A percentile compares a stretch with the other conserved stretches of the same genome.
Conservation (phyloP, 1,140 invertebrate genomes). For the Drosophila mayri region DNA sequence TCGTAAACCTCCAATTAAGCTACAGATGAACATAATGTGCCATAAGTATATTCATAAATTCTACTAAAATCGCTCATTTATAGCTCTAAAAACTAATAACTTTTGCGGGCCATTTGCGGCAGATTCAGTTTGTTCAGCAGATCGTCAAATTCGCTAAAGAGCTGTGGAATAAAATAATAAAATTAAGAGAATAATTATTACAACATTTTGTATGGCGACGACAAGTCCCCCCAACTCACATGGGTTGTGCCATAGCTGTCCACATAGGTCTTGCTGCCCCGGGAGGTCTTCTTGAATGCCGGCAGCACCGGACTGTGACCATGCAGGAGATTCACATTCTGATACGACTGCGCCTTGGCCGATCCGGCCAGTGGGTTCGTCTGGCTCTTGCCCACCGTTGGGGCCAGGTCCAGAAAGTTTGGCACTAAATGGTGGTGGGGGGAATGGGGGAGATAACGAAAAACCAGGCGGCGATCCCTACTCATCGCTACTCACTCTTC, state of each 20-base stretch:
- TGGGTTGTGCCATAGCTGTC: constrained; percentile 77
- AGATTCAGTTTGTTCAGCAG: constrained; percentile 77
- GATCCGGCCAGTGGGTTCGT: constrained; percentile 44
- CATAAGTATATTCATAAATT: constrained; percentile 39
- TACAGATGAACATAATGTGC: constrained; percentile 20
- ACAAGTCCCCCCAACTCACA: constrained; percentile 48
- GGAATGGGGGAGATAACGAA: constrained; percentile 3
- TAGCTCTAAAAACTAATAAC: constrained; percentile 58
- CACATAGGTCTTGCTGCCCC: constrained; percentile 75
- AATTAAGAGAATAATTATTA: constrained; percentile 7
- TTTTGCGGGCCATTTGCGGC: constrained; percentile 59
- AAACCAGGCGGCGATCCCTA: not conserved
- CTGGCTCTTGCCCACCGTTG: constrained; percentile 68
- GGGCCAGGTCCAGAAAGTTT: constrained; percentile 74
- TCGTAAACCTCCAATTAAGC: constrained; percentile 25
- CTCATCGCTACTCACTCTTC: constrained; percentile 58
- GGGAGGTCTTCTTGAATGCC: constrained; percentile 67
- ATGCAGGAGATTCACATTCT: constrained; percentile 78
- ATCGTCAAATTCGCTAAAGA: constrained; percentile 80
- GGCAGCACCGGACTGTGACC: constrained; percentile 57
- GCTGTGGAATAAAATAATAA: constrained; percentile 49
- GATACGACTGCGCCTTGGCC: constrained; percentile 74
- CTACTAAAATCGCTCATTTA: constrained; percentile 16
- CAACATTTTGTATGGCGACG: constrained; percentile 9
- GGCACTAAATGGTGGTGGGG: constrained; percentile 44